Evolutionary conservation across 2,113 vertebrate genomes (phyloP).

Genomic region (Tyto alba): DNA sequence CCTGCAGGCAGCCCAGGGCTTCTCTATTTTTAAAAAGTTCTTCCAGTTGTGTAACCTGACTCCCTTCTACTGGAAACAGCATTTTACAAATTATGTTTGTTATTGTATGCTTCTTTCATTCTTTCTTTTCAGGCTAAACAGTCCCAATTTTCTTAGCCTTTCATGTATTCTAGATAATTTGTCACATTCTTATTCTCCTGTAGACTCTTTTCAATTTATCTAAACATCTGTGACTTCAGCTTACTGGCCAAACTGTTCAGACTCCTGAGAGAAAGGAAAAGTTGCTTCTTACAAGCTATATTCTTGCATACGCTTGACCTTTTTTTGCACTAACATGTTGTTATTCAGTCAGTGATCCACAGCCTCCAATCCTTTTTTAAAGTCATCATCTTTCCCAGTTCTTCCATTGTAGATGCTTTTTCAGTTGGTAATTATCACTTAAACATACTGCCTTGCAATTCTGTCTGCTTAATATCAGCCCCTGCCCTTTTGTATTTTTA

Average conservation of each 20-base stretch:
- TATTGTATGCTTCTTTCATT: background rate
- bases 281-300: background rate
- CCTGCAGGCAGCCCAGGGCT: background rate
- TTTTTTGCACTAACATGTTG: background rate
- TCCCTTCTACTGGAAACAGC: background rate
- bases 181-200: background rate
- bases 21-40: background rate
- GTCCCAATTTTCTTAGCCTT: background rate
- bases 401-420: background rate
- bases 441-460: background rate
- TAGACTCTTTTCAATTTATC: background rate
- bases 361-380: background rate
- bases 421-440: background rate
- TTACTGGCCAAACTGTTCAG: background rate
- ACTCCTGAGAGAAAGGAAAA: background rate
- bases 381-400: background rate
- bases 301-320: background rate
- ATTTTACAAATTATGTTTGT: background rate
- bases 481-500: background rate
- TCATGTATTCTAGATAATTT: background rate
- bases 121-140: background rate
- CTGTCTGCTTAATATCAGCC: background rate
- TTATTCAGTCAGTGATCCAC: background rate
- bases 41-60: background rate
- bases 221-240: background rate